A percentile compares a stretch with the other conserved stretches of the same genome.
Evolutionary conservation across 2,888 invertebrate genomes (phyloP).

Genomic region (Stenurella melanura): DNA sequence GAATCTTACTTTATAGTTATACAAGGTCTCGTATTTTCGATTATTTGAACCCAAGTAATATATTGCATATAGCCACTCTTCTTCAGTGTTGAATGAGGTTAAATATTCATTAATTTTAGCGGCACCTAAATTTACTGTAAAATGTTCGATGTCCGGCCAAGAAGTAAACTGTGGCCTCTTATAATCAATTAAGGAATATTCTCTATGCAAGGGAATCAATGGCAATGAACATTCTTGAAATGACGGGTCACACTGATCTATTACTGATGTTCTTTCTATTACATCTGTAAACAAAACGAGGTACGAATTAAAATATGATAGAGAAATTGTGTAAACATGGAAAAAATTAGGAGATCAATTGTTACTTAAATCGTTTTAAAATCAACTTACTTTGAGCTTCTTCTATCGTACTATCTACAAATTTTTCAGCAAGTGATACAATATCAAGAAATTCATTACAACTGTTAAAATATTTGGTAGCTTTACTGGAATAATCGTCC

Average conservation of each 20-base stretch:
- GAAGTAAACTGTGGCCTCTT: constrained; percentile 20
- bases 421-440: constrained; percentile 45
- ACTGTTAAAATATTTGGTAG: background rate
- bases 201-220: no score
- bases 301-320: background rate
- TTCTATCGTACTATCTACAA: constrained; percentile 41
- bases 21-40: constrained; percentile 39
- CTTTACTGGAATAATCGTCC: background rate
- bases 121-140: constrained; percentile 52
- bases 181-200: constrained; percentile 12
- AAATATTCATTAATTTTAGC: constrained; percentile 56
- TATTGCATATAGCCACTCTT: constrained; percentile 58
- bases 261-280: background rate
- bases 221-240: background rate
- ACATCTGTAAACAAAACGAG: background rate
- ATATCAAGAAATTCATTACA: constrained; percentile 45
- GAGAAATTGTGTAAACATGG: background rate
- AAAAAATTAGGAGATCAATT: background rate
- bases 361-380: background rate
- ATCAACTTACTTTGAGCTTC: constrained; percentile 51
- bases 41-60: constrained; percentile 47
- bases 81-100: constrained; percentile 48
- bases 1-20: constrained; percentile 51
- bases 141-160: constrained; percentile 54
- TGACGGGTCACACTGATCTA: background rate